Evolutionary conservation across 1,140 invertebrate genomes (phyloP).

Genomic region (Apis laboriosa): DNA sequence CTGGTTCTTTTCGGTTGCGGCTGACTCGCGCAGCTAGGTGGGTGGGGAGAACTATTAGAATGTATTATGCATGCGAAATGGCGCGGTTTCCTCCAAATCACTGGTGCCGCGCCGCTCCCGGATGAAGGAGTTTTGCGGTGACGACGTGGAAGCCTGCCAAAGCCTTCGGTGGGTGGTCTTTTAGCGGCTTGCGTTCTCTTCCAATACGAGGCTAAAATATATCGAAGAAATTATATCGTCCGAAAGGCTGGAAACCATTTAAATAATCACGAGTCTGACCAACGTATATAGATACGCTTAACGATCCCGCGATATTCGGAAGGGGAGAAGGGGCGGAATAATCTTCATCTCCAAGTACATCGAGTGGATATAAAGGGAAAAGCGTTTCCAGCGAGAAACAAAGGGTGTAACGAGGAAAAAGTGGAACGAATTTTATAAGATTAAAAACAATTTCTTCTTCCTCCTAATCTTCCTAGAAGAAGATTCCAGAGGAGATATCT

Average conservation of each 20-base stretch:
- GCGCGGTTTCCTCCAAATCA: slow-evolving; percentile 75
- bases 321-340: neutral
- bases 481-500: too few species aligned
- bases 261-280: slow-evolving; percentile 68
- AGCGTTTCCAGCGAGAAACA: neutral
- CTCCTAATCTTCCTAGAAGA: too few species aligned
- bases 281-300: neutral
- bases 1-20: slow-evolving; percentile 59
- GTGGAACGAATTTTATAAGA: too few species aligned
- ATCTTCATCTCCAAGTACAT: neutral
- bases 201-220: slow-evolving; percentile 73
- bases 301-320: neutral
- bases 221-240: slow-evolving; percentile 77
- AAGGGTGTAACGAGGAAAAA: too few species aligned
- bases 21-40: slow-evolving; percentile 55
- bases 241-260: slow-evolving; percentile 70
- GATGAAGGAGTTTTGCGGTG: slow-evolving; percentile 80
- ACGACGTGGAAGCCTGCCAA: slow-evolving; percentile 79
- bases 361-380: neutral
- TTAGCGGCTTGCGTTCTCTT: slow-evolving; percentile 72
- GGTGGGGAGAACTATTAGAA: slow-evolving; percentile 66
- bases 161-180: slow-evolving; percentile 74
- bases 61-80: slow-evolving; percentile 76
- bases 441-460: too few species aligned
- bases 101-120: slow-evolving; percentile 74